Conservation (phyloP, 2,797 vertebrate genomes). For the Enteromius radiatus region DNA sequence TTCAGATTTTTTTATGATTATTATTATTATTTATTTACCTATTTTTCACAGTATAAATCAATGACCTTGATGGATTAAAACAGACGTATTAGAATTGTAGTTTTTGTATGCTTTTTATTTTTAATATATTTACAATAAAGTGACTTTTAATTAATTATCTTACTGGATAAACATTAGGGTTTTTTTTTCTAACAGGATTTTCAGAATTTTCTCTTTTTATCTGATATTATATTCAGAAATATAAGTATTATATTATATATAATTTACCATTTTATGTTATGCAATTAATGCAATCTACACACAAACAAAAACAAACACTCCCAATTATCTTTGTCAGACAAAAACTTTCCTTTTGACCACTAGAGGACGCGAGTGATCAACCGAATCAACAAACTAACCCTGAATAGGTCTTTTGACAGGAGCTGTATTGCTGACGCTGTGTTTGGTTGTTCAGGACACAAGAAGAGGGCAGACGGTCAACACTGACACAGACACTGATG, state of each 20-base stretch:
- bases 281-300: too few species aligned
- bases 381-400: not conserved
- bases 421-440: not conserved
- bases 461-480: constrained; percentile 23
- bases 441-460: constrained; percentile 31
- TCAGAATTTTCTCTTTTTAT: not conserved
- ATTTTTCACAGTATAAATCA: not conserved
- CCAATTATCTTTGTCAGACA: not conserved
- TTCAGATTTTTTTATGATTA: too few species aligned
- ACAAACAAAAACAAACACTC: not conserved
- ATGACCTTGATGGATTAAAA: not conserved
- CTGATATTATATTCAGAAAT: not conserved
- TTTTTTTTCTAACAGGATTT: not conserved
- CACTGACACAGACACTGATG: constrained; percentile 25
- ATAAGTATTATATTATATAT: not conserved
- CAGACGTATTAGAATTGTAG: too few species aligned
- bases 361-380: constrained; percentile 4
- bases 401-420: constrained; percentile 32
- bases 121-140: too few species aligned
- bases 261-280: not conserved
- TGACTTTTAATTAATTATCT: not conserved
- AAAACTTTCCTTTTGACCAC: not conserved
- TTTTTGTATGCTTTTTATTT: not conserved
- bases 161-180: not conserved
- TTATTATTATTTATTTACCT: not conserved